Percentiles rank a stretch among this genome's conserved stretches.
Evolutionary conservation across 2,797 vertebrate genomes (phyloP).

Genomic region (Denticeps clupeoides): DNA sequence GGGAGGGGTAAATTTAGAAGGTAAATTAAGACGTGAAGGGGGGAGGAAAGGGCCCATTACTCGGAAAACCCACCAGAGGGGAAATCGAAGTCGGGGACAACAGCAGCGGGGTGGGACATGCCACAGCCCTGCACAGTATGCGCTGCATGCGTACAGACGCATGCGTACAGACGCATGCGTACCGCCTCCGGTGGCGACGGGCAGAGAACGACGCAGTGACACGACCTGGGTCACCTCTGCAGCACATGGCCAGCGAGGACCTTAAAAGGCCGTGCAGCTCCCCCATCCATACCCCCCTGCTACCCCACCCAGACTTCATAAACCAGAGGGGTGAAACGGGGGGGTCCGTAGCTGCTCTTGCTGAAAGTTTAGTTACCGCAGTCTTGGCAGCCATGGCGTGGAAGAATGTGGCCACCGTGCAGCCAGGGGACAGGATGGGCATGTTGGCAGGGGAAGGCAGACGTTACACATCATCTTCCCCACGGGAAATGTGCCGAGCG

Average conservation of each 20-base stretch:
- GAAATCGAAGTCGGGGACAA: too few species aligned
- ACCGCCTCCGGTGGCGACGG: too few species aligned
- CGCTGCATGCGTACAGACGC: slow-evolving; percentile 1
- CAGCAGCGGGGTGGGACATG: slow-evolving; percentile 13
- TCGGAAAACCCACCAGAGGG: too few species aligned
- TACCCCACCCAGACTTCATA: neutral
- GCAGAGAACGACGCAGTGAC: slow-evolving; percentile 29
- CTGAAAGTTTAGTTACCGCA: too few species aligned
- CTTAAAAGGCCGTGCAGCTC: slow-evolving; percentile 23
- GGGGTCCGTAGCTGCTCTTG: neutral
- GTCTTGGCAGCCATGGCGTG: neutral
- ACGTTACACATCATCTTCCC: neutral
- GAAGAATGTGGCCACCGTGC: neutral
- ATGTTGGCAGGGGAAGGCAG: neutral
- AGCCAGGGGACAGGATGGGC: neutral
- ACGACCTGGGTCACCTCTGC: slow-evolving; percentile 11
- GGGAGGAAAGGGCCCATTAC: too few species aligned
- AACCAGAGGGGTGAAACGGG: neutral
- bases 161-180: slow-evolving; percentile 5
- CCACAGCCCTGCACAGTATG: slow-evolving; percentile 12
- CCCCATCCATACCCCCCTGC: neutral
- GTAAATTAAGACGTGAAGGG: too few species aligned
- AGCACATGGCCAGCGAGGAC: slow-evolving; percentile 20
- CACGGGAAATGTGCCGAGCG: too few species aligned
- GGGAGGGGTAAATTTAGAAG: too few species aligned